These are phyloP conservation scores for Matsumyia berberina DNA, from an alignment of 2,888 invertebrate genomes.

Conservation along the genomic window DNA sequence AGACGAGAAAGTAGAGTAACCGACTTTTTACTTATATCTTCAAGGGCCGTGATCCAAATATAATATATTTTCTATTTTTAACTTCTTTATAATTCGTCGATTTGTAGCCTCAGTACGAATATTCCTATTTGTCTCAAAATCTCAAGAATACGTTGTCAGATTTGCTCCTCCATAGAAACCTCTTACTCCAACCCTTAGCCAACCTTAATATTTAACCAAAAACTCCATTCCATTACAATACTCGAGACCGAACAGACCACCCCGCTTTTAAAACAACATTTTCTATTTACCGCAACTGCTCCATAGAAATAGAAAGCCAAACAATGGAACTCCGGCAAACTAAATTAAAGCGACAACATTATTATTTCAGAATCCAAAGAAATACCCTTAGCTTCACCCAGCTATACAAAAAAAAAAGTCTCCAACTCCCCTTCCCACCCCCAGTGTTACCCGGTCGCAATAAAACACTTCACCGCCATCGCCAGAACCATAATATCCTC, in stretches of 20 bases:
- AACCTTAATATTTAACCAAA: neutral
- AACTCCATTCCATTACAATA: neutral
- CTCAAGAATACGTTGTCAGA: no score
- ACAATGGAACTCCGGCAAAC: constrained; percentile 34
- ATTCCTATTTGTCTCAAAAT: no score
- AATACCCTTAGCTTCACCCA: constrained; percentile 18
- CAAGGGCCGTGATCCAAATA: no score
- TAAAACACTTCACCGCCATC: constrained; percentile 53
- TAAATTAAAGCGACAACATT: constrained; percentile 53
- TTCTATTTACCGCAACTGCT: neutral
- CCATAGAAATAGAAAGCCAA: constrained; percentile 10
- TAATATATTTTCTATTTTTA: no score
- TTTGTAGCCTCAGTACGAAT: no score
- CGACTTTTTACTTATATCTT: no score
- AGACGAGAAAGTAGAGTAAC: no score
- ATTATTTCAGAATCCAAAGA: constrained; percentile 45
- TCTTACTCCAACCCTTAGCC: neutral
- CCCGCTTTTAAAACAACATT: neutral
- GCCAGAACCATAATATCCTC: constrained; percentile 45
- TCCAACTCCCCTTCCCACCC: neutral
- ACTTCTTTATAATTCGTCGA: no score
- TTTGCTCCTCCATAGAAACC: neutral
- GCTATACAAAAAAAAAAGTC: neutral
- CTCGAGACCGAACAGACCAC: neutral
- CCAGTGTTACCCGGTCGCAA: constrained; percentile 1